Conservation (phyloP, 92 coral and sea anemone species). For the Palythoa grandis region DNA sequence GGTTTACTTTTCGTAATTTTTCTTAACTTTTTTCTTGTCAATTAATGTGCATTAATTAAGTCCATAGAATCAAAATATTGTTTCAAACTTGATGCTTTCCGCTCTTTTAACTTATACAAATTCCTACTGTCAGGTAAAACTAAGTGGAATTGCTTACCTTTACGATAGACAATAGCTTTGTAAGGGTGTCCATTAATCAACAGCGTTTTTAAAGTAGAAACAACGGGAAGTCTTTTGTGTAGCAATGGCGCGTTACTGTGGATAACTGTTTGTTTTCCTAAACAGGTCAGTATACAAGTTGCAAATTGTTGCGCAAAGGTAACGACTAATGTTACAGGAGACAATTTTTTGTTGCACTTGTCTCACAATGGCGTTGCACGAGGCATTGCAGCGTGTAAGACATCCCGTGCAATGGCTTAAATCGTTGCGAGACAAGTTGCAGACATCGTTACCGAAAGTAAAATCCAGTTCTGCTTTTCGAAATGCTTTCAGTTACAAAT, state of each 20-base stretch:
- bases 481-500: no score
- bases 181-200: constrained; percentile 34
- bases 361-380: no score
- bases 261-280: constrained; percentile 16
- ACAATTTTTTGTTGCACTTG: no score
- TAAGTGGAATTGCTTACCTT: neutral
- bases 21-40: no score
- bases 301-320: neutral
- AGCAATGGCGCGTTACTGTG: neutral
- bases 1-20: no score
- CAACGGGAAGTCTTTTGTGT: neutral
- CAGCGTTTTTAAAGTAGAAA: constrained; percentile 6
- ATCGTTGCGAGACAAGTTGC: no score
- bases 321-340: neutral
- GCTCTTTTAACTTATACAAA: neutral
- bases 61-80: neutral
- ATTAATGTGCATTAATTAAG: no score
- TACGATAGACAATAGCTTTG: neutral
- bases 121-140: no score
- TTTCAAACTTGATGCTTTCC: neutral
- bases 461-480: no score
- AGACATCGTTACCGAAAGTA: no score
- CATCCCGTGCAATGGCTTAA: no score
- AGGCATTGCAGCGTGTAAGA: no score
- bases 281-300: neutral